A percentile compares a stretch with the other conserved stretches of the same genome.
These are phyloP conservation scores for Zygogramma bicolorata DNA, from an alignment of 2,888 invertebrate species.

Conservation along the genomic window DNA sequence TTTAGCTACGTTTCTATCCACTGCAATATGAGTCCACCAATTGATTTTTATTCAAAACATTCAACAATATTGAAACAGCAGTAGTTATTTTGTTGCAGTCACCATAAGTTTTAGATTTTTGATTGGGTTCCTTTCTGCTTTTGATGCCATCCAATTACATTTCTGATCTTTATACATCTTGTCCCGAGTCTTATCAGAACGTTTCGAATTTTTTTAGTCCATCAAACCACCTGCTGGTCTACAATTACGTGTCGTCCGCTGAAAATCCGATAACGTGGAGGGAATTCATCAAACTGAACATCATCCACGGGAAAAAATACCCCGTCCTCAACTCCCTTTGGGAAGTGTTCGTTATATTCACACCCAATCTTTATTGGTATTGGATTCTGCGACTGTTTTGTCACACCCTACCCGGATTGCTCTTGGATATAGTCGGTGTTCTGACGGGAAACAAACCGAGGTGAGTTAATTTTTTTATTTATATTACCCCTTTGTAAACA, in stretches of 20 bases:
- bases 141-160: too few species aligned
- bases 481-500: too few species aligned
- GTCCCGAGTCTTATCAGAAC: too few species aligned
- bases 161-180: too few species aligned
- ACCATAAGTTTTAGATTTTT: too few species aligned
- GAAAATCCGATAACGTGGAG: constrained; percentile 87
- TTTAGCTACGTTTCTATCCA: too few species aligned
- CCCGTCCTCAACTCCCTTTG: constrained; percentile 71
- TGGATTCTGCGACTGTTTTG: constrained; percentile 68
- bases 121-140: too few species aligned
- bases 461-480: too few species aligned
- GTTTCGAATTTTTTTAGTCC: constrained; percentile 23
- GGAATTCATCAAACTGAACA: constrained; percentile 71
- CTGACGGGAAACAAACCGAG: constrained; percentile 66
- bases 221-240: constrained; percentile 70
- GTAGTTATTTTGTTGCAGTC: too few species aligned
- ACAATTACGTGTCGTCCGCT: constrained; percentile 87
- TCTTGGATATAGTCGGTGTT: constrained; percentile 70
- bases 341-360: constrained; percentile 57
- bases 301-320: constrained; percentile 68
- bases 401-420: constrained; percentile 74
- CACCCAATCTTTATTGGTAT: constrained; percentile 61
- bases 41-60: too few species aligned
- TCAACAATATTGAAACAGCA: too few species aligned
- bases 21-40: too few species aligned